phyloP scores from a whole-genome alignment of 2,113 vertebrate genomes.

The Alethe castanea region DNA sequence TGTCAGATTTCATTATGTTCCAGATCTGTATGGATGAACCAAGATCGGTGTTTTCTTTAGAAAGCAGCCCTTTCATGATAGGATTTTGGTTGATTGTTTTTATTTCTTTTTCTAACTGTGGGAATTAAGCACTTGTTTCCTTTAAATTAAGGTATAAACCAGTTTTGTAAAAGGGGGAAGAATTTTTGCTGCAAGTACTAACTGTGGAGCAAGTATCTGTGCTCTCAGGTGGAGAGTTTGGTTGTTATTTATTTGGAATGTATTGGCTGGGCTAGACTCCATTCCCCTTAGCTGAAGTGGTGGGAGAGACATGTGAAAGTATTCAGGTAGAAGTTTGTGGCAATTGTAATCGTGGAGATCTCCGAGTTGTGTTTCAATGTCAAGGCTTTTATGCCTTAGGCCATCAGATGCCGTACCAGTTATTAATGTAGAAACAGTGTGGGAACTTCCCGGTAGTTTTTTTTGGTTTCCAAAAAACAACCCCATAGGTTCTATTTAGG shows the following conservation, averaged over 20 bases:
- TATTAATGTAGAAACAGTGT: neutral
- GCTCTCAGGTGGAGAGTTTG: neutral
- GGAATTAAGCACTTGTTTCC: conserved; percentile 38
- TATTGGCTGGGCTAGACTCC: neutral
- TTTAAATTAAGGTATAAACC: neutral
- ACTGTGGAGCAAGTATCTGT: neutral
- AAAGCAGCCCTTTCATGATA: conserved; percentile 55
- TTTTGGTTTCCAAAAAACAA: neutral
- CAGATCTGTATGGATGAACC: conserved; percentile 45
- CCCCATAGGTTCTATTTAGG: neutral
- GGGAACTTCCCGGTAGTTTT: neutral
- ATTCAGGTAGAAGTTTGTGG: neutral
- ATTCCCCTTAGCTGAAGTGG: neutral
- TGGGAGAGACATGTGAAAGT: neutral
- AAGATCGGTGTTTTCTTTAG: conserved; percentile 47
- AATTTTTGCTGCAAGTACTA: neutral
- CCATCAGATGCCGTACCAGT: neutral
- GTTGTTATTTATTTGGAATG: neutral
- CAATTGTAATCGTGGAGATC: neutral
- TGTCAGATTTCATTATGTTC: conserved; percentile 66
- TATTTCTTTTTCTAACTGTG: neutral
- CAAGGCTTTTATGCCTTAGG: neutral
- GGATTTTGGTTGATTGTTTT: conserved; percentile 46
- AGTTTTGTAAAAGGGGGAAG: neutral
- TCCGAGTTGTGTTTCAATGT: neutral